Evolutionary conservation across 2,888 invertebrate genomes (phyloP).

Genomic region (Patella depressa): DNA sequence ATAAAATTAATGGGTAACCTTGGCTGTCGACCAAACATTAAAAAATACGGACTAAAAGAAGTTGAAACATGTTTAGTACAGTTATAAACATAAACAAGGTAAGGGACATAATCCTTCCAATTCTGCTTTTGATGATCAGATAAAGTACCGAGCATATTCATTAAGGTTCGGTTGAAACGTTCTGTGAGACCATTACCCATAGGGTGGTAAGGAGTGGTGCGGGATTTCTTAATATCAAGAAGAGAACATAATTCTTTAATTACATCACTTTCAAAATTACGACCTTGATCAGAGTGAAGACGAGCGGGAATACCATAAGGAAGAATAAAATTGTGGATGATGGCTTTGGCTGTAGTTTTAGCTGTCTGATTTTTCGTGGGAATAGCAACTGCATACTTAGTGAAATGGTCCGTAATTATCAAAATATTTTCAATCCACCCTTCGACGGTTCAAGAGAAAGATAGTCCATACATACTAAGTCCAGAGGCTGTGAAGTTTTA

Average conservation of each 20-base stretch:
- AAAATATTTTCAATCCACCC: background rate
- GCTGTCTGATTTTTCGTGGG: background rate
- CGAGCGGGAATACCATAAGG: conserved; percentile 7
- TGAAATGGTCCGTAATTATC: background rate
- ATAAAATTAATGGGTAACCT: background rate
- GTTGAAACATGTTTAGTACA: background rate
- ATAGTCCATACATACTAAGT: background rate
- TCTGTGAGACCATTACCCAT: background rate
- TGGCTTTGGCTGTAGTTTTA: conserved; percentile 3
- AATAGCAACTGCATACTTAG: background rate
- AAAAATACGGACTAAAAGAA: background rate
- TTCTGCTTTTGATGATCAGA: background rate
- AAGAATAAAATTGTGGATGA: background rate
- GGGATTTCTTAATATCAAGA: background rate
- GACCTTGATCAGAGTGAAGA: background rate
- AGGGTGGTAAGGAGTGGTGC: conserved; percentile 1
- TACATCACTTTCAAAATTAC: background rate
- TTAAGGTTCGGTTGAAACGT: background rate
- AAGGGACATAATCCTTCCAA: conserved; percentile 4
- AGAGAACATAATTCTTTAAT: background rate
- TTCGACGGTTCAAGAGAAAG: no score
- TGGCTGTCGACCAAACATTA: background rate
- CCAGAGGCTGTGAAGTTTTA: no score
- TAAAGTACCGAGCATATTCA: background rate
- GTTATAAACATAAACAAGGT: background rate